Evolutionary conservation across 2,888 invertebrate species (phyloP).

Genomic region (Leptopilina myrica): DNA sequence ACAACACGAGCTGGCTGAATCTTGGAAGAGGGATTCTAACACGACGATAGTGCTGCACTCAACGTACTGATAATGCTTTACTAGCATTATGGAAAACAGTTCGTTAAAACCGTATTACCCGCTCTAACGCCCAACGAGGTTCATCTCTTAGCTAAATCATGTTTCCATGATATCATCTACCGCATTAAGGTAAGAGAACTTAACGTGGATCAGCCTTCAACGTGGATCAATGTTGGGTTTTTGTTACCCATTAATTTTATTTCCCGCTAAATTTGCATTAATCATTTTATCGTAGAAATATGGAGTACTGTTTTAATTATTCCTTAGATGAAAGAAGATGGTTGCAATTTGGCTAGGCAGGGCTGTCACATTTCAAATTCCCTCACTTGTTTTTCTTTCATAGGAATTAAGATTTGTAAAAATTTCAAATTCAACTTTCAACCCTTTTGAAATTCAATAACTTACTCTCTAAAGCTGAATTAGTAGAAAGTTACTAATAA

Average conservation of each 20-base stretch:
- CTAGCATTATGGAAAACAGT: conserved; percentile 70
- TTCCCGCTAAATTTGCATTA: background rate
- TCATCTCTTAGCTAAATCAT: conserved; percentile 32
- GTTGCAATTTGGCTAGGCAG: too few relatives aligned
- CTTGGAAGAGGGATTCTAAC: conserved; percentile 40
- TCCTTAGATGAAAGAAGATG: too few relatives aligned
- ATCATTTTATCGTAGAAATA: background rate
- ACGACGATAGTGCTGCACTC: conserved; percentile 57
- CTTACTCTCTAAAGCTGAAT: too few relatives aligned
- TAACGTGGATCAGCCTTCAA: background rate
- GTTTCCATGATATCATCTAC: conserved; percentile 27
- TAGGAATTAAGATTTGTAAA: too few relatives aligned
- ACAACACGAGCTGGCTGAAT: conserved; percentile 55
- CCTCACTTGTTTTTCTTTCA: too few relatives aligned
- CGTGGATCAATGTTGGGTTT: background rate
- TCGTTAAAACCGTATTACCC: conserved; percentile 65
- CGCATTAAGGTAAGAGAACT: conserved; percentile 3
- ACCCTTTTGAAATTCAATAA: too few relatives aligned
- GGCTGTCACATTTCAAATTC: too few relatives aligned
- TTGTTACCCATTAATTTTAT: conserved; percentile 11
- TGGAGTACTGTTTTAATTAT: too few relatives aligned
- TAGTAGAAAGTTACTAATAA: too few relatives aligned
- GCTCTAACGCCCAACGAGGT: conserved; percentile 32
- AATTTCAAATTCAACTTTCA: too few relatives aligned
- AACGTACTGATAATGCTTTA: conserved; percentile 64